Evolutionary conservation across 1,140 invertebrate species (phyloP), one percentile per base, ranked within the genome.

Genomic region (Hylyphantes graminicola): DNA sequence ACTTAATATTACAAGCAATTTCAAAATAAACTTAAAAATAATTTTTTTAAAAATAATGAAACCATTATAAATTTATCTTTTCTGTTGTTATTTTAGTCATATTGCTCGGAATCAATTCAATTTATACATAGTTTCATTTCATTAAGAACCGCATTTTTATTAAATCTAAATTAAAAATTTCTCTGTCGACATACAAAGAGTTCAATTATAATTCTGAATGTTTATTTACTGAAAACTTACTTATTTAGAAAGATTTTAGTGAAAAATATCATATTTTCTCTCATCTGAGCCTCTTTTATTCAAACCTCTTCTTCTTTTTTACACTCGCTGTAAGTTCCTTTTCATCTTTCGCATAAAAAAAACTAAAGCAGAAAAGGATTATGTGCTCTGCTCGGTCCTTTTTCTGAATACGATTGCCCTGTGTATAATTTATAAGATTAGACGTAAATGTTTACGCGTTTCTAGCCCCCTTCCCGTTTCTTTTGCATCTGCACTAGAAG

Each of bases 391-490:
- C 64, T 57, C 12, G 57, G 57, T 12, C 12, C 35, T 35, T 35
- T 35, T 35, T 35, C 35, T 35, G 55, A 76, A 74, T 19, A 19
- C 75, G 35, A 50, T 78, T 65, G 63, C n/a, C 21, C 35, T 17
- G 65, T 80, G 77, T 55, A 80, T 80, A 80, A 80, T 80, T 80
- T 80, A 80, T 80, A 59, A 80, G 64, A 70, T 68, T 70, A 65
- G 59, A 80, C 64, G 77, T 35, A 78, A 78, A 54, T 78, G 76
- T 78, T 78, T 67, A 65, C 76, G 55, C 61, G 17, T 78, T 64
- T 64, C 11, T 19, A 19, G 59, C 19, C 35, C 35, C 19, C 15
- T 64, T 4, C 61, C 7, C 19, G 59, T 67, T 53, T 48, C 21
- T 53, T 67, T 78, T 67, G 8, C 50, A 35, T 35, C 35, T 13